Percentiles rank a stretch among this genome's conserved stretches.
Evolutionary conservation across 2,113 vertebrate species (phyloP).

Genomic region (Notothenia rossii): DNA sequence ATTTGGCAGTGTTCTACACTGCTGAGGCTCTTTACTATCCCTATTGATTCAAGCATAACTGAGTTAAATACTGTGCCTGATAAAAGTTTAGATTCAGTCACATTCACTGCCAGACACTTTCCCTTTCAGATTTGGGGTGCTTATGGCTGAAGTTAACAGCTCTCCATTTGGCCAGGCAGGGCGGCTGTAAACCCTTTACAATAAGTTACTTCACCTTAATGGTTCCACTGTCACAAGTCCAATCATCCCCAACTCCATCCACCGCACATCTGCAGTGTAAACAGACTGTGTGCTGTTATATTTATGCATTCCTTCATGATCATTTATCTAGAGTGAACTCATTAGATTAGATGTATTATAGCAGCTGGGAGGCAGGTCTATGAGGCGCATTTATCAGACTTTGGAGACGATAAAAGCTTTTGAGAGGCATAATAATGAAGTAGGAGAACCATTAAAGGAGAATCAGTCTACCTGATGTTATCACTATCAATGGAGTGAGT

Average conservation of each 20-base stretch:
- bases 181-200: constrained; percentile 73
- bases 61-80: constrained; percentile 15
- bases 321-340: constrained; percentile 21
- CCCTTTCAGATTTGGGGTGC: constrained; percentile 51
- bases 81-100: constrained; percentile 50
- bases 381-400: constrained; percentile 30
- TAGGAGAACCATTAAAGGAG: constrained; percentile 17
- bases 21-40: constrained; percentile 21
- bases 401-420: constrained; percentile 10
- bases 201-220: constrained; percentile 73
- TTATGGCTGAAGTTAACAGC: constrained; percentile 59
- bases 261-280: constrained; percentile 37
- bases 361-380: constrained; percentile 4
- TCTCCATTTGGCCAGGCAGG: constrained; percentile 61
- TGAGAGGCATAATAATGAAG: constrained; percentile 27
- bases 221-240: constrained; percentile 75
- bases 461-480: constrained; percentile 35
- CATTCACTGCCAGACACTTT: constrained; percentile 49
- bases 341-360: constrained; percentile 12
- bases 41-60: constrained; percentile 39
- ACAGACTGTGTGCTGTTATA: constrained; percentile 13
- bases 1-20: constrained; percentile 29
- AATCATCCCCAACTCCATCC: constrained; percentile 67
- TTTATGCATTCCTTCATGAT: constrained; percentile 2
- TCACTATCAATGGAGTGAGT: constrained; percentile 15